Evolutionary conservation across 2,797 vertebrate genomes (phyloP), one percentile per base, ranked within the genome.

Genomic region (Tapera naevia): DNA sequence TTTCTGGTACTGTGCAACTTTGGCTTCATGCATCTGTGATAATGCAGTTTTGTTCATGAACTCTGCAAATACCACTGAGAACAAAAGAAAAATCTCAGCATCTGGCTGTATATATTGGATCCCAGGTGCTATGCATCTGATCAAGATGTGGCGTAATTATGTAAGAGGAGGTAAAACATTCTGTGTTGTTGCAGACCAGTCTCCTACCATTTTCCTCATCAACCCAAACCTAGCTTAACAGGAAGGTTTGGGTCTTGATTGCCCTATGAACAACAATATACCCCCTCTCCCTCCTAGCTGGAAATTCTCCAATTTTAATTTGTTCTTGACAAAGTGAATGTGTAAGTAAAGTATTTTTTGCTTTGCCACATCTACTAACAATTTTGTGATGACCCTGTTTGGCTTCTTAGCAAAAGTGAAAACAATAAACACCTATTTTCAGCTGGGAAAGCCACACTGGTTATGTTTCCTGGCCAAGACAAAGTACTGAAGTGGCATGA

Each of bases 401-500:
- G 93, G 93, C 88, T 80, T 73, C 60, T 89, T 37, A 79, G 89
- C 91, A 93, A 50, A 69, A 92, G 15, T 54, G 70, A 92, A 91
- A 94, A 93, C 85, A 95, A 89, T 72, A 60, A 88, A 62, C 30
- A 80, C 72, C 76, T 94, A 92, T 94, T 96, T 96, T 94, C 94
- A 92, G 60, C 80, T 94, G 86, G 89, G 88, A 96, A 95, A 90
- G 41, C 46, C 87, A 91, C 61, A n/a, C 11, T 91, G 24, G 5
- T 45, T 90, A 17, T 60, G 21, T 93, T 96, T 93, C 72, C 92
- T 82, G 70, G 75, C 80, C 43, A 54, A 87, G 71, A 90, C 61
- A 92, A 94, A 89, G 84, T 75, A 58, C 57, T 32, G 65, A 69
- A 96, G 72, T 86, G 90, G 67, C 41, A 3, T 81, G 80, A 87